Base-by-base conservation (phyloP, 2,797 vertebrate species). In the Periparus ater region DNA sequence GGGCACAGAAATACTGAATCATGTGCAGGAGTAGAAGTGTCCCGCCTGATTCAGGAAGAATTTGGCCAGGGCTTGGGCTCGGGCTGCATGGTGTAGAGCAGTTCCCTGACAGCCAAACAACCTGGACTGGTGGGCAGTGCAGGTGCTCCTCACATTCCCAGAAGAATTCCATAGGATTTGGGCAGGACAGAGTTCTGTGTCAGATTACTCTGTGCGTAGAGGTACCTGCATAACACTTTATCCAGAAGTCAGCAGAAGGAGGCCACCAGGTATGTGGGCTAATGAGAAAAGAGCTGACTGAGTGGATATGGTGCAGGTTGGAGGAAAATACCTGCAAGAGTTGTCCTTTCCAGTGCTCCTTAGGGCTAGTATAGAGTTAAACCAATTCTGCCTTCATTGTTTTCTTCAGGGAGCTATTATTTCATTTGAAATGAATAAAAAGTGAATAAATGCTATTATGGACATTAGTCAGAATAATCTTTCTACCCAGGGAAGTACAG, bases 371-470 rank as follows among this genome's bases (percentile, higher is more conserved):
- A 9, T 78, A 51, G 47, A 85, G 18, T 77, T 81, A 85, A 94
- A 85, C 36, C 30, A 61, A 58, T 85, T 83, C 70, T 96, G 61
- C 54, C 66, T 91, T 88, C 19, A n/a, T 44, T 71, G 13, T 63
- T 93, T 91, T 91, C 62, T 93, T 91, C 93, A 92, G 89, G 90
- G 76, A 90, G 36, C 26, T 88, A 25, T 79, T 57, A 88, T 55
- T 80, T 91, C 29, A 42, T 94, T 88, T 81, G 32, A 96, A 92
- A 80, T 47, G 1, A 40, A 62, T 74, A 18, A 77, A 45, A 93
- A 75, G 44, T 58, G 40, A 91, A 70, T 96, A 68, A 92, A 71
- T 66, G 60, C 25, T 66, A 44, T 81, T 57, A 63, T 18, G 7
- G 44, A 91, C 22, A 53, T 72, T 88, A 85, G 58, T 87, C 30